Base-by-base conservation (phyloP, 2,888 invertebrate species). In the Erannis defoliaria region DNA sequence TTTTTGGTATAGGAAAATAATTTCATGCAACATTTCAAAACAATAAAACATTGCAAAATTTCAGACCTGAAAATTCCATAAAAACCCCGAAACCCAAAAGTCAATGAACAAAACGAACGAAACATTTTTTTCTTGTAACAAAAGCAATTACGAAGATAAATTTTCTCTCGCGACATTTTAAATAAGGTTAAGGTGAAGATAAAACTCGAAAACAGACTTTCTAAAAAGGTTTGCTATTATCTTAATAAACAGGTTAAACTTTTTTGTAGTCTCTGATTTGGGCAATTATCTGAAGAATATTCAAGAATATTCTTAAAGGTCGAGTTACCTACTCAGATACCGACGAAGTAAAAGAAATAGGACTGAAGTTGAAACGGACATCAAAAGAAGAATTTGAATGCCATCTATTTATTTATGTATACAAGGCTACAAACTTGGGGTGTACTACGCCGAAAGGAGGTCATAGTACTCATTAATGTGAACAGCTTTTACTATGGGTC, bases 141-240 rank as follows among this genome's bases (percentile, higher is more conserved):
- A 65, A 61, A 65, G 55, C 46, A 58, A 55, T 58, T 58, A 61
- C 51, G 18, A 29, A 48, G 29, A 48, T 21, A 58, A 53, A 29
- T 42, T 49, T 38, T 54, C 45, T 57, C 23, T 35, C 50, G 42
- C 40, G 55, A 57, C 64, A 55, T 54, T 58, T 55, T 55, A 51
- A 61, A 60, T 57, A 55, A 50, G 33, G 54, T 50, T 55, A 35
- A 48, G 50, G 35, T 40, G 49, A 6, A 43, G 23, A 50, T 59
- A 31, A 55, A 60, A 60, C 43, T 42, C 45, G 37, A 55, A 51
- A 61, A 61, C 45, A 50, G 50, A 37, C 16, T 58, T 38, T 23
- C 43, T 50, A 37, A 54, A 53, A 60, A 60, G 55, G 55, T 50
- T 55, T 55, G 49, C 37, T 21, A 60, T 60, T 50, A 61, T 55